Evolutionary conservation across 2,888 invertebrate species (phyloP).

Genomic region (Cosmia pyralina): DNA sequence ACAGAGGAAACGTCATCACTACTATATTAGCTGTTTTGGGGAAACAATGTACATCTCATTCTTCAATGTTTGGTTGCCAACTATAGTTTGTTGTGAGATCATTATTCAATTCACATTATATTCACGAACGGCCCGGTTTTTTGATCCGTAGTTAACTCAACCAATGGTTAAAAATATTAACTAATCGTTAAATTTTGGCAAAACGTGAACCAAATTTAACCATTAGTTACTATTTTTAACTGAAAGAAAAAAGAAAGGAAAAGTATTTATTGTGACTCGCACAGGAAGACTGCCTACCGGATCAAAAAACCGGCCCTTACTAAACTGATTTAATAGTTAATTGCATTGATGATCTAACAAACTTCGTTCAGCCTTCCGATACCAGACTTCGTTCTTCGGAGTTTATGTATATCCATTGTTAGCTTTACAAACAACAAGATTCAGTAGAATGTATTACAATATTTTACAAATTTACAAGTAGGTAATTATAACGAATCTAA

Average conservation of each 20-base stretch:
- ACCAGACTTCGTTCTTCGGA: background rate
- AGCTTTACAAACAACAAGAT: background rate
- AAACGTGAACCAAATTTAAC: too few species aligned
- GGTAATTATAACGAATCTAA: constrained; percentile 10
- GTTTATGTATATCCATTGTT: background rate
- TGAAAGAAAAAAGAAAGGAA: too few species aligned
- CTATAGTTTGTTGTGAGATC: constrained; percentile 15
- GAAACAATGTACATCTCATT: constrained; percentile 16
- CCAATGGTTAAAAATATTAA: too few species aligned
- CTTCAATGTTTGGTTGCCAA: constrained; percentile 9
- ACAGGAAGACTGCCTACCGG: too few species aligned
- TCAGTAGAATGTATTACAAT: constrained; percentile 11
- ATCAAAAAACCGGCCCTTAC: background rate
- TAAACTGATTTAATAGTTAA: constrained; percentile 4
- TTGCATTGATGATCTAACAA: constrained; percentile 13
- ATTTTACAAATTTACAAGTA: background rate
- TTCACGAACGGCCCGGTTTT: too few species aligned
- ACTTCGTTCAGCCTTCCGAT: background rate
- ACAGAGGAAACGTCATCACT: constrained; percentile 11
- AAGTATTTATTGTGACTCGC: too few species aligned
- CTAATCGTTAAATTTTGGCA: too few species aligned
- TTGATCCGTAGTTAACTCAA: too few species aligned
- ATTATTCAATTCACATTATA: constrained; percentile 5
- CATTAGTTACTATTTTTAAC: too few species aligned
- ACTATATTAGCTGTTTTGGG: background rate